Evolutionary conservation across 1,140 invertebrate genomes (phyloP), one percentile per base, ranked within the genome.

Genomic region (Polypedilum vanderplanki): DNA sequence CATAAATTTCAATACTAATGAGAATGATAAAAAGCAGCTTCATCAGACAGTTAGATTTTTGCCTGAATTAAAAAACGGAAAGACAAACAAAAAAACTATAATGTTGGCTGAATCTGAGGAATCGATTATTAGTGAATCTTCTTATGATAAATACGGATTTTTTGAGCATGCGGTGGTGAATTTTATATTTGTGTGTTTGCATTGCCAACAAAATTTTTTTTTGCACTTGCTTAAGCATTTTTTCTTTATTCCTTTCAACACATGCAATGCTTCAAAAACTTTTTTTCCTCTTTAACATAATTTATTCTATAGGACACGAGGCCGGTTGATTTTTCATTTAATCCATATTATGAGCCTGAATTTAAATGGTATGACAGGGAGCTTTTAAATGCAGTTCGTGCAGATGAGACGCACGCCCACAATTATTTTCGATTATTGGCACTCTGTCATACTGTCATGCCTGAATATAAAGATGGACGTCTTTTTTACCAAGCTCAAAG

Each of bases 381-480:
- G 15, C 83, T 99, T 18, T 80, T 98, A 76, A 92, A 97, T 76
- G 94, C 93, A 10, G 93, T 98, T 17, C 87, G 86, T 77, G 85
- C 86, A 3, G 87, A 88, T 75, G 90, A 97, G 79, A 81, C 85
- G 22, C 87, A 93, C 78, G 90, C 91, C 24, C 89, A 93, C 78
- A 89, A 88, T 78, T 98, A 98, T 85, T 98, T 97, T 85, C 88
- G 92, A 24, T 83, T 97, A 40, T 84, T 98, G 57, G 92, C 95
- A 3, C 83, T 97, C 1, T 98, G 97, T 82, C 97, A 98, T 82
- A 98, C 96, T 3, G 96, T 98, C n/a, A 98, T 98, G 96, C 92
- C 95, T 0, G 96, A 97, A 74, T 89, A 93, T 75, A 94, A 93
- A 79, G 89, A 92, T 75, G 94, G 93, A 78, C 87, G 87, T 0